A percentile compares a stretch with the other conserved stretches of the same genome.
Conservation (phyloP, 1,140 invertebrate species). For the Theocolax elegans region DNA sequence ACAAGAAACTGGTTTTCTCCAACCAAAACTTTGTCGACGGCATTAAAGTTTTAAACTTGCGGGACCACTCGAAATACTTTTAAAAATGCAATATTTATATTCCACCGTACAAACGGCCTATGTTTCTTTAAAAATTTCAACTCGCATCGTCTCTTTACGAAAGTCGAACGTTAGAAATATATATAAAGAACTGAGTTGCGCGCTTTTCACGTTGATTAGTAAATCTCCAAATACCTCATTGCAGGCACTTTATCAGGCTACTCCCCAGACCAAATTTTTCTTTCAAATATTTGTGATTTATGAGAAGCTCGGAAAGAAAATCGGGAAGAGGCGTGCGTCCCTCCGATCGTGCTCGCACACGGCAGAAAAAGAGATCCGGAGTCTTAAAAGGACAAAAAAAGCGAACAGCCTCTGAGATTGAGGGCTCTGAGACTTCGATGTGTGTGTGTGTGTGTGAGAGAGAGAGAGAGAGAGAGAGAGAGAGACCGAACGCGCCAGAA, state of each 20-base stretch:
- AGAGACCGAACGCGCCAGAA: conserved; percentile 15
- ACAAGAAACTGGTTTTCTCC: neutral
- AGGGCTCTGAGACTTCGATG: conserved; percentile 8
- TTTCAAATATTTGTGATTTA: conserved; percentile 40
- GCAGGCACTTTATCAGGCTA: conserved; percentile 32
- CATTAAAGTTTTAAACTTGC: neutral
- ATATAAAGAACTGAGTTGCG: too few species aligned
- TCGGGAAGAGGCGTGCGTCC: conserved; percentile 6
- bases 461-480: conserved; percentile 9
- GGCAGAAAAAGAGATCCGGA: conserved; percentile 15
- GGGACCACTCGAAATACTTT: neutral
- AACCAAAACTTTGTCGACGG: neutral
- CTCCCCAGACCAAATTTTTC: conserved; percentile 28
- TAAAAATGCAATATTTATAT: neutral
- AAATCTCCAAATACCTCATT: conserved; percentile 21
- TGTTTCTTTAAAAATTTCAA: neutral
- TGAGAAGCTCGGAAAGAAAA: conserved; percentile 25
- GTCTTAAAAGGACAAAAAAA: conserved; percentile 20
- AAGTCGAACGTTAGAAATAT: neutral
- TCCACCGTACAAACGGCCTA: too few species aligned
- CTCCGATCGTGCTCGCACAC: neutral
- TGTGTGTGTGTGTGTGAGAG: neutral
- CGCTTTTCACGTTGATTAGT: conserved; percentile 19
- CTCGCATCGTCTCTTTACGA: neutral
- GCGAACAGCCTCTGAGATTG: conserved; percentile 24